phyloP scores from a whole-genome alignment of 2,113 vertebrate genomes.

The Microcebus jonahi region DNA sequence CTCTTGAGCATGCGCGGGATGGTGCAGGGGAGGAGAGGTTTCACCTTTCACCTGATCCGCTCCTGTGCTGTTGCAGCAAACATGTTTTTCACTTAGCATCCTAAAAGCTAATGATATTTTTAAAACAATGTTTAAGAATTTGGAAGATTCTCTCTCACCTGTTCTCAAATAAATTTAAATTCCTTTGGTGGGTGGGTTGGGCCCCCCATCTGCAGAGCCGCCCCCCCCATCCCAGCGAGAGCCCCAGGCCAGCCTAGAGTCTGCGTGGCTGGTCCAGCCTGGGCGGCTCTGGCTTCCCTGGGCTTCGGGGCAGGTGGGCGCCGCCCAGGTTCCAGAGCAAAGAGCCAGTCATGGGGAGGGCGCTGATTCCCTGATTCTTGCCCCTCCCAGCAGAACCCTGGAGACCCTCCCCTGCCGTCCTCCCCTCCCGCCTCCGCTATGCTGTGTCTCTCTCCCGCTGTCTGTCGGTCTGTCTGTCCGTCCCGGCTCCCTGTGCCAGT shows the following conservation, averaged over 20 bases:
- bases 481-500: not conserved
- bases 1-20: too few relatives aligned
- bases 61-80: not conserved
- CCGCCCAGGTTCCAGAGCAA: not conserved
- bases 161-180: not conserved
- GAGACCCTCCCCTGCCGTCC: not conserved
- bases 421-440: not conserved
- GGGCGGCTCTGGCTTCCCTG: not conserved
- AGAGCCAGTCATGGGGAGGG: not conserved
- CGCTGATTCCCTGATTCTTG: not conserved
- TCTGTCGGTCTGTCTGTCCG: not conserved
- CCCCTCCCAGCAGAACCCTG: not conserved
- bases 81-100: not conserved
- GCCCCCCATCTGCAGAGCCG: rapidly evolving
- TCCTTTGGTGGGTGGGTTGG: not conserved
- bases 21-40: not conserved
- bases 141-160: not conserved
- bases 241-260: too few relatives aligned
- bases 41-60: not conserved
- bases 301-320: not conserved
- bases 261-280: too few relatives aligned
- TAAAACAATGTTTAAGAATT: not conserved
- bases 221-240: not conserved
- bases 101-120: not conserved
- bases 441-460: not conserved